Evolutionary conservation across 2,888 invertebrate genomes (phyloP).

Genomic region (Polietes domitor): DNA sequence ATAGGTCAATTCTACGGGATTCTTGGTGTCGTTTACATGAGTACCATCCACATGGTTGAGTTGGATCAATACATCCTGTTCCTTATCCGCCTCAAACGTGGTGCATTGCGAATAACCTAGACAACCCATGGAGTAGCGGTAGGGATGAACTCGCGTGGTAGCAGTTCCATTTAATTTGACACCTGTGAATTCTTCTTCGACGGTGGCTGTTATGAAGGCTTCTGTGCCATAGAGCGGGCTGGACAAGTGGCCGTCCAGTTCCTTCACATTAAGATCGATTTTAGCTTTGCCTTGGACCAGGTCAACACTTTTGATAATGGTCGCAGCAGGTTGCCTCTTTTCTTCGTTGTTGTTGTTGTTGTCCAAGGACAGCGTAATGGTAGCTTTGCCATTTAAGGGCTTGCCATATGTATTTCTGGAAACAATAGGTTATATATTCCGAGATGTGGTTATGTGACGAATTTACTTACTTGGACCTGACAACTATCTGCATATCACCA

Average conservation of each 20-base stretch:
- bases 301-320: constrained; percentile 70
- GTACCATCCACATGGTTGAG: constrained; percentile 87
- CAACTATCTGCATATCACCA: constrained; percentile 88
- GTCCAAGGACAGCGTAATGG: constrained; percentile 82
- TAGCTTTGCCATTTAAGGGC: constrained; percentile 92
- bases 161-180: constrained; percentile 90
- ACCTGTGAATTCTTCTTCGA: constrained; percentile 93
- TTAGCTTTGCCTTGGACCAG: constrained; percentile 78
- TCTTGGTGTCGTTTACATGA: constrained; percentile 83
- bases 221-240: constrained; percentile 64
- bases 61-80: constrained; percentile 90
- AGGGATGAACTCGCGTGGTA: constrained; percentile 88
- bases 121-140: constrained; percentile 88
- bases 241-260: constrained; percentile 71
- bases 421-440: neutral
- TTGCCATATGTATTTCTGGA: constrained; percentile 87
- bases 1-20: constrained; percentile 81
- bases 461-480: constrained; percentile 80
- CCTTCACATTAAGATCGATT: constrained; percentile 74
- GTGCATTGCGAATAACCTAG: constrained; percentile 87
- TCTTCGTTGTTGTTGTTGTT: constrained; percentile 77
- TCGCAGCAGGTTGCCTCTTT: constrained; percentile 66
- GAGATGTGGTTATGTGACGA: neutral
- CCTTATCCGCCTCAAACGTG: constrained; percentile 94
- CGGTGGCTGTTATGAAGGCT: constrained; percentile 87